These are phyloP conservation scores for Drosophila austrosaltans DNA, from an alignment of 2,888 invertebrate genomes.

Conservation along the genomic window DNA sequence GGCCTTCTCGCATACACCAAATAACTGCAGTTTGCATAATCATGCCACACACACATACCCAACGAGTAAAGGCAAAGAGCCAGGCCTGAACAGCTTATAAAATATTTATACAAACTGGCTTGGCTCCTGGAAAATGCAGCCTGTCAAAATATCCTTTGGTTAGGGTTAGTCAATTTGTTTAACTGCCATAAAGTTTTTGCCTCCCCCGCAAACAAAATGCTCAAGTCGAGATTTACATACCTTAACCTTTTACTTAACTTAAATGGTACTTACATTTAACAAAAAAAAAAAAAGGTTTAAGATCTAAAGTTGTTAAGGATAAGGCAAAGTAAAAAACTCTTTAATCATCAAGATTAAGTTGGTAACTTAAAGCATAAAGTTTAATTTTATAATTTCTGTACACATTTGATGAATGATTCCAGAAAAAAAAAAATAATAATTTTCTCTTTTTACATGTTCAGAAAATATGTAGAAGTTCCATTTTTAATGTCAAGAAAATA, in stretches of 20 bases:
- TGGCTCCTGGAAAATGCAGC: conserved; percentile 59
- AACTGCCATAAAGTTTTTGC: conserved; percentile 35
- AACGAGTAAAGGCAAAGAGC: conserved; percentile 11
- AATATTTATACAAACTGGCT: conserved; percentile 73
- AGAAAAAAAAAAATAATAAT: too few species aligned
- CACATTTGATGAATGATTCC: too few species aligned
- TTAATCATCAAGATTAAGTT: too few species aligned
- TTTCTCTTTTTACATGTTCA: too few species aligned
- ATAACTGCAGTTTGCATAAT: conserved; percentile 77
- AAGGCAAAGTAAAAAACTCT: too few species aligned
- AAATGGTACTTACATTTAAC: background rate
- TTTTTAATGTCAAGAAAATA: too few species aligned
- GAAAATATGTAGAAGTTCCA: too few species aligned
- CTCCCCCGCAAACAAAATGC: background rate
- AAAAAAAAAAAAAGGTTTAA: background rate
- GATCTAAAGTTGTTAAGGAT: background rate
- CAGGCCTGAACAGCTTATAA: conserved; percentile 50
- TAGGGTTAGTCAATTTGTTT: conserved; percentile 47
- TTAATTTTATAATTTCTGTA: too few species aligned
- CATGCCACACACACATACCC: conserved; percentile 48
- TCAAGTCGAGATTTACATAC: conserved; percentile 6
- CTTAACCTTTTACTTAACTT: background rate
- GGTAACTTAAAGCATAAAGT: too few species aligned
- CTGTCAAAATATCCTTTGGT: conserved; percentile 35
- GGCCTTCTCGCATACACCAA: conserved; percentile 69